These are phyloP conservation scores for Rhinogobio ventralis DNA, from an alignment of 2,797 vertebrate genomes.

Conservation along the genomic window DNA sequence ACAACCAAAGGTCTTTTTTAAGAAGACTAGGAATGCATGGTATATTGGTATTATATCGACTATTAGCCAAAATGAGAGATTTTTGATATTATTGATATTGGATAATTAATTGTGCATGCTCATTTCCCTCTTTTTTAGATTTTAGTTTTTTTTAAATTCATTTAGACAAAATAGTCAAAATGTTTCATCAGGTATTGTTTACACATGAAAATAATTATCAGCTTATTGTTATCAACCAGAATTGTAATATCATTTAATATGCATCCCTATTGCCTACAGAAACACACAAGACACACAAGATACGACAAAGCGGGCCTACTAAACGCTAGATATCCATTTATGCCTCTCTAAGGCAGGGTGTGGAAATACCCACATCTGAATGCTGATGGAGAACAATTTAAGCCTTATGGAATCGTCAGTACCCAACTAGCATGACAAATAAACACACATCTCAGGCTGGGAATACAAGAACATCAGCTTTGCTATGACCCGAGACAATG, in stretches of 20 bases:
- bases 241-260: not conserved
- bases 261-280: not conserved
- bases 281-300: not conserved
- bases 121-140: not conserved
- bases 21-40: not conserved
- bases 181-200: not conserved
- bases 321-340: not conserved
- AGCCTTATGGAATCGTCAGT: not conserved
- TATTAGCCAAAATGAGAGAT: not conserved
- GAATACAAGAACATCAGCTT: constrained; percentile 5
- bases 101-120: not conserved
- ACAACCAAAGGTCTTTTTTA: not conserved
- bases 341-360: not conserved
- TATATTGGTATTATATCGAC: not conserved
- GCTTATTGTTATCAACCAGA: not conserved
- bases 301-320: not conserved
- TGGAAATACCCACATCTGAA: constrained; percentile 1
- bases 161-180: not conserved
- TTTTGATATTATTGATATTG: not conserved
- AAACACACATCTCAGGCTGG: not conserved
- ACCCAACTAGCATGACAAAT: constrained; percentile 19
- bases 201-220: not conserved
- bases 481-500: not conserved
- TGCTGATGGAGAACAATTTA: not conserved
- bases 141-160: no score